Evolutionary conservation across 2,797 vertebrate species (phyloP).

Genomic region (Sebastes taczanowskii): DNA sequence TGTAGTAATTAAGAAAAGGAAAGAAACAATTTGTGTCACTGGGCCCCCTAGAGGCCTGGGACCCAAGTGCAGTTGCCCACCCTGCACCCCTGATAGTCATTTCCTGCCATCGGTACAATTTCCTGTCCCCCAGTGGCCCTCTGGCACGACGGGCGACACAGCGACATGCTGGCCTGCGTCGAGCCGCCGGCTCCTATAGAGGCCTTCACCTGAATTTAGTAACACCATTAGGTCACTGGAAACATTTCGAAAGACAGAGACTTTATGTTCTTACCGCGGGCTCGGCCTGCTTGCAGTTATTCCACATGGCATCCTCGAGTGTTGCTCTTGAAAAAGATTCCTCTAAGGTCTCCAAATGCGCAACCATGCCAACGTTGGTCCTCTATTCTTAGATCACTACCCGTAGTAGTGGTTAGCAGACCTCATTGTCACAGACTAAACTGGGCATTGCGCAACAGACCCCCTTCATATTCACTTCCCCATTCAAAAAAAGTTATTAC

Average conservation of each 20-base stretch:
- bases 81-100: conserved; percentile 33
- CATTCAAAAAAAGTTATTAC: conserved; percentile 26
- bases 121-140: conserved; percentile 11
- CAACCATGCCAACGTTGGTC: conserved; percentile 47
- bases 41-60: conserved; percentile 63
- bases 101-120: conserved; percentile 1
- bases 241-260: conserved; percentile 50
- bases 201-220: conserved; percentile 40
- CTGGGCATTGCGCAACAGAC: conserved; percentile 47
- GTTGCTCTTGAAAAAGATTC: conserved; percentile 62
- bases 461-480: conserved; percentile 32
- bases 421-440: conserved; percentile 62
- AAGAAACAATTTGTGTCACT: conserved; percentile 52
- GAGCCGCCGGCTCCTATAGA: conserved; percentile 22
- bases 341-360: conserved; percentile 58
- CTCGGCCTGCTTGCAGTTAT: conserved; percentile 39
- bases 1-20: conserved; percentile 44
- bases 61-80: conserved; percentile 40
- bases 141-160: not conserved
- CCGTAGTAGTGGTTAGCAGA: conserved; percentile 60
- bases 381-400: conserved; percentile 57
- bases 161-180: not conserved
- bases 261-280: conserved; percentile 47
- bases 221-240: conserved; percentile 59
- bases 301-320: conserved; percentile 63